These are phyloP conservation scores for Loxodonta africana DNA, from an alignment of 2,113 vertebrate species.

Conservation along the genomic window DNA sequence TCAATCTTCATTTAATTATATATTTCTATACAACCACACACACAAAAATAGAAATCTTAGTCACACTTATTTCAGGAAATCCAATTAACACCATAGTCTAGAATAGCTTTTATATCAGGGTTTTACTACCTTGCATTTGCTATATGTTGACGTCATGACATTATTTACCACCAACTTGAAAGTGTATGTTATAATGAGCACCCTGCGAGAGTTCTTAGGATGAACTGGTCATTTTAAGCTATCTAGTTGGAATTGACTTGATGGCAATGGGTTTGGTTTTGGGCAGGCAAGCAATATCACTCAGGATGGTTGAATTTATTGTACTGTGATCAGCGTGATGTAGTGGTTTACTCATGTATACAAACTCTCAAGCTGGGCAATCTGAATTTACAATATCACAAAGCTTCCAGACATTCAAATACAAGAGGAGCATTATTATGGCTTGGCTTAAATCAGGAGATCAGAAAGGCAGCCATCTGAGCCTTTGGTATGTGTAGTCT, in stretches of 20 bases:
- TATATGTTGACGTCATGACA: not conserved
- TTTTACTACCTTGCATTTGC: not conserved
- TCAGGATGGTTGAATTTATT: not conserved
- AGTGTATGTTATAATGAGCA: not conserved
- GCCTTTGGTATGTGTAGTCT: not conserved
- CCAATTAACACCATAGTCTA: not conserved
- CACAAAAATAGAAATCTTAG: not conserved
- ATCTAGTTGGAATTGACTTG: not conserved
- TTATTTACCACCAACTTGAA: not conserved
- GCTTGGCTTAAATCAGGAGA: not conserved
- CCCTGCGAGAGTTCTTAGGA: not conserved
- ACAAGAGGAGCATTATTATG: not conserved
- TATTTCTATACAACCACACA: not conserved
- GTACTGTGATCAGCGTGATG: not conserved
- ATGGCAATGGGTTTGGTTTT: too few relatives aligned
- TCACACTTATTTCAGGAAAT: not conserved
- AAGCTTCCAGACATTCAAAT: constrained; percentile 5
- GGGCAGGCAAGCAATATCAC: not conserved
- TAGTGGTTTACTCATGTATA: not conserved
- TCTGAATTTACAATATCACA: not conserved
- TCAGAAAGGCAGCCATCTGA: constrained; percentile 19
- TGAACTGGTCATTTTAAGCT: not conserved
- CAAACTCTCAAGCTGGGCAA: not conserved
- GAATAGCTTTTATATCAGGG: not conserved
- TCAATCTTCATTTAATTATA: not conserved